Percentiles rank a stretch among this genome's conserved stretches.
These are phyloP conservation scores for Brachionus koreanus DNA, from an alignment of 1,140 invertebrate species.

Conservation along the genomic window DNA sequence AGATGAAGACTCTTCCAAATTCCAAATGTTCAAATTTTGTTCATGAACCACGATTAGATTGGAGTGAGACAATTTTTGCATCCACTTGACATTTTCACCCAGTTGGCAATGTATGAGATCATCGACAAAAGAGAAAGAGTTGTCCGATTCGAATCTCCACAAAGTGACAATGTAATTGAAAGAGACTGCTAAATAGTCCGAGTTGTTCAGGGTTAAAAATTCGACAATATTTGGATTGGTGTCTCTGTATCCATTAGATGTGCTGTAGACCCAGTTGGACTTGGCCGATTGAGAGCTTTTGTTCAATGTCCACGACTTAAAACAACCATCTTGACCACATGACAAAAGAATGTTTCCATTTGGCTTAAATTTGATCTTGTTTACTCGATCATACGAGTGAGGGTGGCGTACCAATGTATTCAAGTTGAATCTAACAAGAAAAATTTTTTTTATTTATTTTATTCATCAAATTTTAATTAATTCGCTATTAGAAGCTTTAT, in stretches of 20 bases:
- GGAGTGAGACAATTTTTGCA: background rate
- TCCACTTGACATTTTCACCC: background rate
- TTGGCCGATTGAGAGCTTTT: background rate
- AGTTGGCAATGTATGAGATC: background rate
- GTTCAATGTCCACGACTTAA: constrained; percentile 6
- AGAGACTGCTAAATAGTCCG: background rate
- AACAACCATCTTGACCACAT: constrained; percentile 28
- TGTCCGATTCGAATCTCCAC: background rate
- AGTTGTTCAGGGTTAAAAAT: constrained; percentile 5
- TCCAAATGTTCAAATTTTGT: constrained; percentile 9
- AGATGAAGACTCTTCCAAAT: background rate
- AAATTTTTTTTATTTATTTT: background rate
- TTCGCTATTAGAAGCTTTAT: no score
- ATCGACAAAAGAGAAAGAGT: background rate
- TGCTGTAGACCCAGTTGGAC: constrained; percentile 21
- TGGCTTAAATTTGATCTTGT: constrained; percentile 13
- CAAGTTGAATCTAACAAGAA: background rate
- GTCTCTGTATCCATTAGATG: constrained; percentile 25
- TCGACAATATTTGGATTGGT: background rate
- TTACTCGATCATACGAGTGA: constrained; percentile 27
- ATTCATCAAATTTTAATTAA: no score
- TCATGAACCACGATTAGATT: constrained; percentile 19
- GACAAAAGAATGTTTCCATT: background rate
- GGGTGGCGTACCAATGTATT: constrained; percentile 23
- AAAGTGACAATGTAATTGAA: constrained; percentile 34